Evolutionary conservation across 2,797 vertebrate genomes (phyloP), one percentile per base, ranked within the genome.

Genomic region (Muscicapa comitata): DNA sequence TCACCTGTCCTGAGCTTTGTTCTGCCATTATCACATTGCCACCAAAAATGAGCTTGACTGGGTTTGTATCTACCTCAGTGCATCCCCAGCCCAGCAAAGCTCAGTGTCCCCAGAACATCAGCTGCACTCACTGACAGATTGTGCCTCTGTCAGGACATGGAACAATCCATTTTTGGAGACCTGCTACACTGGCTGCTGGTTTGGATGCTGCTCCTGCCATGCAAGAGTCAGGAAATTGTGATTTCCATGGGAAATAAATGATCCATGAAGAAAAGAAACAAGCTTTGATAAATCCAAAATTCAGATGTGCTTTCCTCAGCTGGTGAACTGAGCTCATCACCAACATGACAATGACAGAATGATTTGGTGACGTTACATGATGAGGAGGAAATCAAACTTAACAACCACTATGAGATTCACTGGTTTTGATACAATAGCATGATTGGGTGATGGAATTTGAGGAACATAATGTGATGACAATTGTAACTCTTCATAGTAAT

Each of bases 21-120:
- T n/a, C 48, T 84, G 17, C 18, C 6, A 1, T 18, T n/a, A 21
- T 10, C 33, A 7, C 35, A 15, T 6, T 29, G 51, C 4, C 73
- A 42, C n/a, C 47, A 25, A 38, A 10, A 82, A 38, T 0, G 0
- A 53, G 35, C 26, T 24, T 25, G 5, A 12, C 50, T 53, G 17
- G 18, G 14, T 63, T 74, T 62, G 14, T 29, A 4, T 3, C 29
- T 40, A 0, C 50, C 68, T 61, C 6, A n/a, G 9, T 2, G 8
- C 31, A 59, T 10, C 37, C 38, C 21, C 48, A 70, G 6, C 16
- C 17, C 45, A 24, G 10, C 42, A 23, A 37, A 42, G 37, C 47
- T 74, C 72, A 55, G 33, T 3, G n/a, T 25, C 54, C 35, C 79
- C 28, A 24, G 48, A 67, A 17, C 4, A 18, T 6, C 17, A 47